phyloP scores from a whole-genome alignment of 2,113 vertebrate species.

The Apaloderma vittatum region DNA sequence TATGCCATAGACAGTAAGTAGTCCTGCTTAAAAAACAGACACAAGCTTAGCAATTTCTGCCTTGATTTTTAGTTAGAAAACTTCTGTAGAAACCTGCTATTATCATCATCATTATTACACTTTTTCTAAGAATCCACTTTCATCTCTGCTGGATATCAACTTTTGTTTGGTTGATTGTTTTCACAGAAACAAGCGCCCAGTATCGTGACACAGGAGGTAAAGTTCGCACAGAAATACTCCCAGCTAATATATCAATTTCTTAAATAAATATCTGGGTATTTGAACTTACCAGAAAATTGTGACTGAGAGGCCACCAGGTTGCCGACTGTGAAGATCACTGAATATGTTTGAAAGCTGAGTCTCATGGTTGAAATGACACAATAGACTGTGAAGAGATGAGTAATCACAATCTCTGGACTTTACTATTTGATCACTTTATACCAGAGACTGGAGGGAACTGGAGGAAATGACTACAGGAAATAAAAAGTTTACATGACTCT shows the following conservation, averaged over 20 bases:
- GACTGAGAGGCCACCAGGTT: background rate
- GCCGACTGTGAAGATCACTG: background rate
- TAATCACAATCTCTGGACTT: background rate
- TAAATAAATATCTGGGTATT: background rate
- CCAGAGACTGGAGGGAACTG: background rate
- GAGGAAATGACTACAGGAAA: constrained; percentile 76
- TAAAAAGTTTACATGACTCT: background rate
- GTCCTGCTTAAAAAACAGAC: background rate
- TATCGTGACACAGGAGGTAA: background rate
- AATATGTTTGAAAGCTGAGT: constrained; percentile 6
- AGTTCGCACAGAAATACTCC: background rate
- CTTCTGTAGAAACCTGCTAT: background rate
- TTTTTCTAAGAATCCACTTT: background rate
- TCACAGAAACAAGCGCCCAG: background rate
- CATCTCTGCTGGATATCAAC: background rate
- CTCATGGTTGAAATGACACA: constrained; percentile 38
- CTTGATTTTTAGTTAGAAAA: background rate
- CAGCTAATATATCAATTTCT: background rate
- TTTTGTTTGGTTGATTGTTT: background rate
- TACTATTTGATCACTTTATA: constrained; percentile 28
- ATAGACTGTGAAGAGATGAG: constrained; percentile 6
- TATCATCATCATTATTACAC: background rate
- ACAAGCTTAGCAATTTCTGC: background rate
- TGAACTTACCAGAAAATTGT: constrained; percentile 58
- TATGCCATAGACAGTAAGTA: background rate